phyloP scores from a whole-genome alignment of 2,888 invertebrate genomes.

The Achlya flavicornis region DNA sequence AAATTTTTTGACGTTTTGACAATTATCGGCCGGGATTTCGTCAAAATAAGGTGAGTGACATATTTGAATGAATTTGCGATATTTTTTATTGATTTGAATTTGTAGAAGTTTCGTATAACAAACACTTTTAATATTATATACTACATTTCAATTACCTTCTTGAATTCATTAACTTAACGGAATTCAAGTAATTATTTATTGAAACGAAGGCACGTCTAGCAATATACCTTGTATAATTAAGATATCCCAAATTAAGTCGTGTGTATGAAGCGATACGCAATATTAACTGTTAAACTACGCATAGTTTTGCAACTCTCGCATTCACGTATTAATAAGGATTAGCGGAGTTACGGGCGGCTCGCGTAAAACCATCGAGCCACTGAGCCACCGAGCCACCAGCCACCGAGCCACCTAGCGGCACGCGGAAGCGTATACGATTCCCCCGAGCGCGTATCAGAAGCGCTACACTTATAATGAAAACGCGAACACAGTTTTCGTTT shows the following conservation, averaged over 20 bases:
- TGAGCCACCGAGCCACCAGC: background rate
- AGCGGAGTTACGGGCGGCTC: conserved; percentile 5
- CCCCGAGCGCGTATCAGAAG: conserved; percentile 1
- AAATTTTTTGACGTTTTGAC: conserved; percentile 19
- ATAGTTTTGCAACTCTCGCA: background rate
- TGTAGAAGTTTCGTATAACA: background rate
- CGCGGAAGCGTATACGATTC: background rate
- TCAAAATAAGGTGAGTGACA: background rate
- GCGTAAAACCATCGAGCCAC: background rate
- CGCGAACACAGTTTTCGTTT: conserved; percentile 39
- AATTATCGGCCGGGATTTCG: conserved; percentile 26
- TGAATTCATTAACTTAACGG: too few species aligned
- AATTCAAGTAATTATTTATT: background rate
- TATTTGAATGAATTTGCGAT: background rate
- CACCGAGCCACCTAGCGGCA: background rate
- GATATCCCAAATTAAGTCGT: background rate
- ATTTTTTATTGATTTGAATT: background rate
- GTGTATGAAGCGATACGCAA: conserved; percentile 7
- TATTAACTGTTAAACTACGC: conserved; percentile 9
- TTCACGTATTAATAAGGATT: conserved; percentile 9
- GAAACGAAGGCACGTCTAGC: background rate
- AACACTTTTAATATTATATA: background rate
- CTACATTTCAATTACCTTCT: background rate
- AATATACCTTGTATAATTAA: background rate
- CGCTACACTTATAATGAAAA: conserved; percentile 3